Base-by-base conservation (phyloP, 2,797 vertebrate genomes). In the Heliangelus exortis region DNA sequence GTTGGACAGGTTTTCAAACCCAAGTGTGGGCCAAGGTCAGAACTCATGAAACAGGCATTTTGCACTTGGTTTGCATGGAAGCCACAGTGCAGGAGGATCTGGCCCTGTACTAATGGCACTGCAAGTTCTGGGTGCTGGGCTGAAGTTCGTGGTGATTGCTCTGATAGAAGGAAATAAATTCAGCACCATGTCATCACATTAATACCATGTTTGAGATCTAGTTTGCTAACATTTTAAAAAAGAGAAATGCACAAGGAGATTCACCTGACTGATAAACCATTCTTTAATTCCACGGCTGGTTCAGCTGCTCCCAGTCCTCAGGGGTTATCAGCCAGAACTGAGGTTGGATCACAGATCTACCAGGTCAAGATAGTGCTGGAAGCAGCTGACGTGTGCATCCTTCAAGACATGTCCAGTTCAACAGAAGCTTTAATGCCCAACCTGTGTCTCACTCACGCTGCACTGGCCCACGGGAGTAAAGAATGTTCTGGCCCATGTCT, bases 291-390 rank as follows among this genome's bases (percentile, higher is more conserved):
- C 9, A 15, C 13, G 33, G 5, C 20, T 4, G 5, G 4, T 54
- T 33, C 41, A 6, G 1, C 21, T 33, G 3, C 25, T 62, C 33
- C 26, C 48, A 17, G 15, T 10, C n/a, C n/a, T 17, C 54, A 34
- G 1, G 0, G 3, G 17, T 2, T 59, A 50, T 17, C 72, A 83
- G 61, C 31, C 59, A 63, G 68, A 33, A 15, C 22, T 0, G 0
- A 77, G 54, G 43, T 23, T 69, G 25, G 19, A 18, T 33, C 77
- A 59, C 50, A 84, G 19, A 34, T 9, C 34, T n/a, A 5, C 15
- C 16, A 77, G 41, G 17, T 33, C 22, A 12, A 15, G 36, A 7
- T 1, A 22, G 7, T 15, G n/a, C 0, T 48, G 43, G 28, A 84
- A 33, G 36, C 47, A 53, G 6, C 10, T 57, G 36, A 58, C 62